These are phyloP conservation scores for Lepas anatifera DNA, from an alignment of 2,888 invertebrate species.

Conservation along the genomic window DNA sequence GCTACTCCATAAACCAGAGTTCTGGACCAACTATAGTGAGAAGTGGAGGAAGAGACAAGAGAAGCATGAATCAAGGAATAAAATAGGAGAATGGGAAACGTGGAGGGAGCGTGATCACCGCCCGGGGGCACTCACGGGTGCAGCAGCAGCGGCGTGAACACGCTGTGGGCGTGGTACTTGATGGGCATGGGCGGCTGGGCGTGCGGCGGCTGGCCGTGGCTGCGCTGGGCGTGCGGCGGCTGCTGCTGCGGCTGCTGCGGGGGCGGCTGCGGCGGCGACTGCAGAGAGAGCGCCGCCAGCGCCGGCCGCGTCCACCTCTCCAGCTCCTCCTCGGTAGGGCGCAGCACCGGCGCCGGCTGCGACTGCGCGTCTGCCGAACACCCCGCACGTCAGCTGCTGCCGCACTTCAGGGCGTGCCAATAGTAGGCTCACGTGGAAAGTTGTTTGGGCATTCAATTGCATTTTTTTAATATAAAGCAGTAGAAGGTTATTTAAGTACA, in stretches of 20 bases:
- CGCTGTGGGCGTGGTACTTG: constrained; percentile 20
- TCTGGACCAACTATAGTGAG: no score
- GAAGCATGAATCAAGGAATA: no score
- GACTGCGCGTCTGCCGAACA: constrained; percentile 11
- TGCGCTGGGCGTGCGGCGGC: constrained; percentile 37
- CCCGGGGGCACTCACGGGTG: constrained; percentile 29
- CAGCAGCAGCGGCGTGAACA: constrained; percentile 32
- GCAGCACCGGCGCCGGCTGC: background rate
- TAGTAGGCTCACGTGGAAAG: no score
- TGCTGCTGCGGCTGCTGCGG: constrained; percentile 25
- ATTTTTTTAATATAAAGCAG: no score
- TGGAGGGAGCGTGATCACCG: no score
- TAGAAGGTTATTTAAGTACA: no score
- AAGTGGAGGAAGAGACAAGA: no score
- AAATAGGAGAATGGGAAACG: no score
- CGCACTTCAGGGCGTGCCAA: no score
- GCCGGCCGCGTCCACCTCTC: constrained; percentile 50
- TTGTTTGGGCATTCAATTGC: no score
- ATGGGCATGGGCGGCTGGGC: constrained; percentile 21
- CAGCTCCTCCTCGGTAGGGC: constrained; percentile 36
- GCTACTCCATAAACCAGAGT: no score
- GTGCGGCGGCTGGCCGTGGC: constrained; percentile 26
- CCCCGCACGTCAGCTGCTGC: background rate
- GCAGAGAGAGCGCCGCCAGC: constrained; percentile 31
- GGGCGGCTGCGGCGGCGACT: constrained; percentile 45